Evolutionary conservation across 2,888 invertebrate genomes (phyloP).

Genomic region (Argyra leucocephala): DNA sequence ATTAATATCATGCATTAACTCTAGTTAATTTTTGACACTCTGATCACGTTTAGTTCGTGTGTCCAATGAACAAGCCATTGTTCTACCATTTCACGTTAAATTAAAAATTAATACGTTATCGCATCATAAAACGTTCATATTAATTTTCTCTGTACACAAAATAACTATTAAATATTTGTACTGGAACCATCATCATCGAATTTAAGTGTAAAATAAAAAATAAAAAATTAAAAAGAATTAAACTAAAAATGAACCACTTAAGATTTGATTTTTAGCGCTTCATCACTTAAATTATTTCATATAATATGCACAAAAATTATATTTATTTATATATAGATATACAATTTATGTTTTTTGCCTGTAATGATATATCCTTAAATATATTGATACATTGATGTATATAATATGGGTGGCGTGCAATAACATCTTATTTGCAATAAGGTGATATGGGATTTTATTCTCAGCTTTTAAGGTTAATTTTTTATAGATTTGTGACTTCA

Average conservation of each 20-base stretch:
- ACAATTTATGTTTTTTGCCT: no score
- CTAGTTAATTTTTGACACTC: conserved; percentile 15
- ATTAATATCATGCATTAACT: no score
- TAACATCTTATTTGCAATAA: no score
- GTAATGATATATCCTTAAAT: no score
- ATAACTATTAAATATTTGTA: not conserved
- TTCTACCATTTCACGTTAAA: conserved; percentile 24
- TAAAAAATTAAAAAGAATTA: not conserved
- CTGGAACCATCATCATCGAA: not conserved
- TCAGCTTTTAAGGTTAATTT: no score
- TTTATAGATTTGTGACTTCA: no score
- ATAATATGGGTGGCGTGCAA: no score
- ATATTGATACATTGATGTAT: no score
- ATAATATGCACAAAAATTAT: not conserved
- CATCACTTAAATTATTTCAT: not conserved
- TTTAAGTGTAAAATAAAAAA: not conserved
- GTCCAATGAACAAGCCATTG: conserved; percentile 24
- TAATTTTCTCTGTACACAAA: no score
- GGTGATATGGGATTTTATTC: no score
- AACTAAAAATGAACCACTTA: not conserved
- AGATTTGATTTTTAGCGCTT: not conserved
- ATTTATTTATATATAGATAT: no score
- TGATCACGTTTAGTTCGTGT: conserved; percentile 24
- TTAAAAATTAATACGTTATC: conserved; percentile 25
- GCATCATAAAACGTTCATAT: conserved; percentile 9